phyloP scores from a whole-genome alignment of 1,140 invertebrate genomes.

The Chrysopa pallens region DNA sequence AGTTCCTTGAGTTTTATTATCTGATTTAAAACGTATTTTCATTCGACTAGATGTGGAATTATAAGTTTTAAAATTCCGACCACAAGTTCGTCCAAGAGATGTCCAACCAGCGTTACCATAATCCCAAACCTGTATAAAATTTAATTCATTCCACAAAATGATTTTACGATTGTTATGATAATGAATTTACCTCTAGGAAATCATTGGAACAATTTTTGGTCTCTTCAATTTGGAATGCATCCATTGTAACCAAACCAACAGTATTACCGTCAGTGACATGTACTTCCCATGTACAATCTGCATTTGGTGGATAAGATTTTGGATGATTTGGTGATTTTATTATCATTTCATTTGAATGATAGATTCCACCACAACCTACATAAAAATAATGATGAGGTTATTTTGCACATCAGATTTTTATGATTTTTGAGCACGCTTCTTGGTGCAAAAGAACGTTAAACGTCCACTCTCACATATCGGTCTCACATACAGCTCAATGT shows the following conservation, averaged over 20 bases:
- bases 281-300: constrained; percentile 66
- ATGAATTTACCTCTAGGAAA: constrained; percentile 48
- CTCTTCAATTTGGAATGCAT: constrained; percentile 57
- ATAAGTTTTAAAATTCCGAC: constrained; percentile 38
- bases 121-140: constrained; percentile 24
- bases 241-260: constrained; percentile 45
- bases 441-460: background rate
- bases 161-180: too few species aligned
- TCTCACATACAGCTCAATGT: too few species aligned
- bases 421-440: background rate
- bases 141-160: too few species aligned
- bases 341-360: constrained; percentile 22
- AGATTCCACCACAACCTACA: constrained; percentile 35
- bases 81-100: constrained; percentile 46
- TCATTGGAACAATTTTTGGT: constrained; percentile 57
- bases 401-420: background rate
- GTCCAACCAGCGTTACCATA: constrained; percentile 26
- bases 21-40: constrained; percentile 51
- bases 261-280: constrained; percentile 40
- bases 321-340: constrained; percentile 39
- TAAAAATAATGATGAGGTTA: constrained; percentile 7
- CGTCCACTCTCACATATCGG: too few species aligned
- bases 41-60: constrained; percentile 44
- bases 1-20: constrained; percentile 39
- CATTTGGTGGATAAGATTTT: constrained; percentile 33